phyloP scores from a whole-genome alignment of 2,113 vertebrate species.

The Siniperca chuatsi region DNA sequence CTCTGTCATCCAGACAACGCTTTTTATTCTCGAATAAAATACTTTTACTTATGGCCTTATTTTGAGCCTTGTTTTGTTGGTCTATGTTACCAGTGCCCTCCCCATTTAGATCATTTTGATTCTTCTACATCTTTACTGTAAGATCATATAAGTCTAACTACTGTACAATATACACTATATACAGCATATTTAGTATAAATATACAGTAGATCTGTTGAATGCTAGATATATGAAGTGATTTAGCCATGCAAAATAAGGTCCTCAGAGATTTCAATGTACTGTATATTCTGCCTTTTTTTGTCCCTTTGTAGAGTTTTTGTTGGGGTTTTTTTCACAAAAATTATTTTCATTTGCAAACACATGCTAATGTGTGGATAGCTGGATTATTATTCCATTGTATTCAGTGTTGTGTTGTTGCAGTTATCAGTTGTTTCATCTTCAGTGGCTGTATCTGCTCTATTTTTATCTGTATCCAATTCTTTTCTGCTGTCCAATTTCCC shows the following conservation, averaged over 20 bases:
- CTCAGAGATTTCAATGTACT: neutral
- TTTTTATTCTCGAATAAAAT: conserved; percentile 18
- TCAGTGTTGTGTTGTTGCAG: neutral
- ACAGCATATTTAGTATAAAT: neutral
- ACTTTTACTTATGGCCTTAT: conserved; percentile 15
- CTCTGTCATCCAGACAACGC: neutral
- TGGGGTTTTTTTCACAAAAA: neutral
- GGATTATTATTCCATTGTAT: neutral
- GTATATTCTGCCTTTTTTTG: neutral
- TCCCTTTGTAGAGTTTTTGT: neutral
- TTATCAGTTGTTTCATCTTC: conserved; percentile 32
- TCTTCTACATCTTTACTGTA: neutral
- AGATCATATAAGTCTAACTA: neutral
- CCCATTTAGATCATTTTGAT: neutral
- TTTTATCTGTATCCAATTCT: conserved; percentile 20
- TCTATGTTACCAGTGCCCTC: neutral
- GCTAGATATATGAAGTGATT: neutral
- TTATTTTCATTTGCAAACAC: conserved; percentile 1
- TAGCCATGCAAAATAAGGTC: neutral
- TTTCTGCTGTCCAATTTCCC: conserved; percentile 25
- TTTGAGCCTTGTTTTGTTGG: neutral
- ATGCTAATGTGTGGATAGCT: neutral
- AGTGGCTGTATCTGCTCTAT: conserved; percentile 17
- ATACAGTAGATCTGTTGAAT: neutral
- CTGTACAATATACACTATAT: neutral